Conservation (phyloP, 1,140 invertebrate species). For the Caerostris extrusa region DNA sequence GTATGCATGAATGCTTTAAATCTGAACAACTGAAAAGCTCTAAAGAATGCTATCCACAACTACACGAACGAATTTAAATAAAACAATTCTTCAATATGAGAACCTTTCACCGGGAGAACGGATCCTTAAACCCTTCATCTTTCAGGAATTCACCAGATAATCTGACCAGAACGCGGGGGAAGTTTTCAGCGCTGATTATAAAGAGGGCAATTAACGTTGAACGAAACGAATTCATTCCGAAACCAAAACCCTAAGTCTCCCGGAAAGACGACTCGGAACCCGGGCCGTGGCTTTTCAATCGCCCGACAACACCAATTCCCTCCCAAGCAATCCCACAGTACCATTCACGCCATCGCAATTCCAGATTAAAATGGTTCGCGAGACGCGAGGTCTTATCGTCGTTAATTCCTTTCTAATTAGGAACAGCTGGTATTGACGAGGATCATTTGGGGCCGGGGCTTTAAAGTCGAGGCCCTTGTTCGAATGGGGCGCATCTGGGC, state of each 20-base stretch:
- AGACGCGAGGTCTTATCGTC: constrained; percentile 3
- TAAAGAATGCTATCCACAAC: no score
- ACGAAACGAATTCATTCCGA: constrained; percentile 2
- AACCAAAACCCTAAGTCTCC: background rate
- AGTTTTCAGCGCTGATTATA: background rate
- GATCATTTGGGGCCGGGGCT: background rate
- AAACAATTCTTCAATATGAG: no score
- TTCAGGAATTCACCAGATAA: background rate
- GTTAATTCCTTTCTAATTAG: constrained; percentile 66
- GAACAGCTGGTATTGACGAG: constrained; percentile 25
- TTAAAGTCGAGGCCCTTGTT: background rate
- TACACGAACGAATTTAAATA: no score
- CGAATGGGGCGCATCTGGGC: background rate
- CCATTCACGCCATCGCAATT: background rate
- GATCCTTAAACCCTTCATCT: background rate
- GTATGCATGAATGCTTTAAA: no score
- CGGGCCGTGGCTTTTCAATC: background rate
- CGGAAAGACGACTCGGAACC: background rate
- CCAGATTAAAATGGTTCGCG: constrained; percentile 34
- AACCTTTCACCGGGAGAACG: no score
- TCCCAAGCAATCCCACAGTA: background rate
- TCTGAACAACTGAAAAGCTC: no score
- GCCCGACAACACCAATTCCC: constrained; percentile 10
- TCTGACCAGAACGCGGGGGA: background rate
- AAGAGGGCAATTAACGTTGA: constrained; percentile 6